Evolutionary conservation across 2,797 vertebrate species (phyloP).

Genomic region (Sciaenops ocellatus): DNA sequence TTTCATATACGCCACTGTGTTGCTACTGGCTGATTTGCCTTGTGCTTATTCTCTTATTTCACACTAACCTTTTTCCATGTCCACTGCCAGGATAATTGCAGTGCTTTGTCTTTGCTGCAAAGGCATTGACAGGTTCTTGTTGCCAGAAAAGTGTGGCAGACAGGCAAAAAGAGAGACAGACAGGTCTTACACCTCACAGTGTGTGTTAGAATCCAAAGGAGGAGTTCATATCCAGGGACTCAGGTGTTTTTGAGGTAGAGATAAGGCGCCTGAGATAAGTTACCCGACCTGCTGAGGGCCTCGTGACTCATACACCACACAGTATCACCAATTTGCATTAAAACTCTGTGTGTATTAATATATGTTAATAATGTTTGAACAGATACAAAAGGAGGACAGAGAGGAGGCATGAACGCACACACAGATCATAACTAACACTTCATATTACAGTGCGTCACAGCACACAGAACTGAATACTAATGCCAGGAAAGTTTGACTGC

Average conservation of each 20-base stretch:
- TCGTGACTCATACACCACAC: neutral
- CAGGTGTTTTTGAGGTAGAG: neutral
- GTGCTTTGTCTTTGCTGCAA: constrained; percentile 6
- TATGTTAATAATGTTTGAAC: neutral
- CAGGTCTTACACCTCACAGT: neutral
- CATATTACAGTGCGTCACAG: neutral
- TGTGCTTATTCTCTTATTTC: neutral
- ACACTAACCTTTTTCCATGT: neutral
- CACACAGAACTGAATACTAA: neutral
- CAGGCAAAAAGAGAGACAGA: neutral
- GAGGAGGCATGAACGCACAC: neutral
- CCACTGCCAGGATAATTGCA: constrained; percentile 18
- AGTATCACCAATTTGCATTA: neutral
- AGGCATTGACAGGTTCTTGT: neutral
- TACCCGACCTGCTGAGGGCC: no score
- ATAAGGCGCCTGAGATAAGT: neutral
- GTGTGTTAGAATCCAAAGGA: neutral
- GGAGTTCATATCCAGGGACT: neutral
- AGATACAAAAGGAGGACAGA: neutral
- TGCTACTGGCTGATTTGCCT: neutral
- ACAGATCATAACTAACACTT: neutral
- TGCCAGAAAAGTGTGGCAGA: constrained; percentile 10
- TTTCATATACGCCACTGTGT: neutral
- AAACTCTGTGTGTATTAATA: neutral
- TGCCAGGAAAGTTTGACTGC: constrained; percentile 47